phyloP scores from a whole-genome alignment of 2,888 invertebrate genomes.

The Epinotia bilunana region DNA sequence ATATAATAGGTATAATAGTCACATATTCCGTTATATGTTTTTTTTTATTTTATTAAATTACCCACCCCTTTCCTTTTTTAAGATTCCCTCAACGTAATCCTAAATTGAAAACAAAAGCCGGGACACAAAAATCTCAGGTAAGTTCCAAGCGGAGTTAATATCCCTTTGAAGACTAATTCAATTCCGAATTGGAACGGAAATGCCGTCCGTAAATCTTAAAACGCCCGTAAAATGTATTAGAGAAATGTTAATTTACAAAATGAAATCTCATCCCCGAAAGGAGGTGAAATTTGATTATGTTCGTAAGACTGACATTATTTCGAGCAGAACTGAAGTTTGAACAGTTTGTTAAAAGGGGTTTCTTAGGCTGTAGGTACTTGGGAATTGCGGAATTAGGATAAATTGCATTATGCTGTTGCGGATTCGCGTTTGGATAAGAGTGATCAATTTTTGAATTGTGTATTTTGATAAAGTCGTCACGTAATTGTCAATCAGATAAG shows the following conservation, averaged over 20 bases:
- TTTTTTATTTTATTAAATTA: no score
- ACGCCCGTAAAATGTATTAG: conserved; percentile 71
- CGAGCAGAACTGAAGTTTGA: conserved; percentile 48
- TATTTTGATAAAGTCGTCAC: not conserved
- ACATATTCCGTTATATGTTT: not conserved
- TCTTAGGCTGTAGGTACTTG: conserved; percentile 16
- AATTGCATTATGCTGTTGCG: conserved; percentile 34
- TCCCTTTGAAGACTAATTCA: conserved; percentile 49
- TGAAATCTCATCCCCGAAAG: conserved; percentile 66
- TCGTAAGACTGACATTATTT: conserved; percentile 74
- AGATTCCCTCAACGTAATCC: conserved; percentile 9
- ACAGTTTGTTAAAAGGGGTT: conserved; percentile 41
- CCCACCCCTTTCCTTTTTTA: conserved; percentile 12
- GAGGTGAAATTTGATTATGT: conserved; percentile 80
- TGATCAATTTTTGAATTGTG: conserved; percentile 23
- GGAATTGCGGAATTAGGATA: conserved; percentile 12
- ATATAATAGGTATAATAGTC: no score
- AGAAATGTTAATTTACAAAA: conserved; percentile 78
- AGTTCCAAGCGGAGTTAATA: conserved; percentile 42
- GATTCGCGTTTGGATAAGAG: not conserved
- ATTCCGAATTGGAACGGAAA: conserved; percentile 52
- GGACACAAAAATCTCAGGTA: conserved; percentile 42
- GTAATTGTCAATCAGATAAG: not conserved
- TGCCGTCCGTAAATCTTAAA: conserved; percentile 62
- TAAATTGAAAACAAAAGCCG: conserved; percentile 35